phyloP scores from a whole-genome alignment of 2,113 vertebrate genomes.

The Dolichallabes microphthalmus region DNA sequence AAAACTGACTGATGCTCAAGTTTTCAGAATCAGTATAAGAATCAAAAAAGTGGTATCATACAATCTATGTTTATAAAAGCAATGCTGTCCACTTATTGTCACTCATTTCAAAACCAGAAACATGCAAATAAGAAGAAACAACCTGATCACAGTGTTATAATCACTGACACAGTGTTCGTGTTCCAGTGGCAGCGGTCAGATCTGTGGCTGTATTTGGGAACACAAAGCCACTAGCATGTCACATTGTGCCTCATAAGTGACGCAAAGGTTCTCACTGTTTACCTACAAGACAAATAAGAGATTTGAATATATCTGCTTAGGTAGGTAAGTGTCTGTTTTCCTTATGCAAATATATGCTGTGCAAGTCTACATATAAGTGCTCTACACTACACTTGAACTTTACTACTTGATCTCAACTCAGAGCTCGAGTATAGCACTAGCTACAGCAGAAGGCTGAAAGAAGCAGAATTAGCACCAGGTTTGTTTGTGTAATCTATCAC shows the following conservation, averaged over 20 bases:
- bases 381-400: constrained; percentile 14
- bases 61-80: neutral
- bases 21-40: neutral
- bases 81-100: neutral
- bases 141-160: neutral
- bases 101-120: neutral
- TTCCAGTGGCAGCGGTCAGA: neutral
- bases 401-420: constrained; percentile 4
- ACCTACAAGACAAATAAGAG: constrained; percentile 15
- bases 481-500: constrained; percentile 57
- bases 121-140: neutral
- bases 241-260: constrained; percentile 10
- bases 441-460: constrained; percentile 35
- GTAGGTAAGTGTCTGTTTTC: constrained; percentile 25
- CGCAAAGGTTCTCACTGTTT: constrained; percentile 1
- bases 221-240: constrained; percentile 11
- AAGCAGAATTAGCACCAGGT: constrained; percentile 45
- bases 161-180: neutral
- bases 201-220: neutral
- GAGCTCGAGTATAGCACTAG: constrained; percentile 25
- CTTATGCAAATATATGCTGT: constrained; percentile 31
- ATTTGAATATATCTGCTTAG: constrained; percentile 14
- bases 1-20: neutral
- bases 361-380: constrained; percentile 11
- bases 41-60: neutral